Base-by-base conservation (phyloP, 2,797 vertebrate species). In the Euphonia xanthogaster region DNA sequence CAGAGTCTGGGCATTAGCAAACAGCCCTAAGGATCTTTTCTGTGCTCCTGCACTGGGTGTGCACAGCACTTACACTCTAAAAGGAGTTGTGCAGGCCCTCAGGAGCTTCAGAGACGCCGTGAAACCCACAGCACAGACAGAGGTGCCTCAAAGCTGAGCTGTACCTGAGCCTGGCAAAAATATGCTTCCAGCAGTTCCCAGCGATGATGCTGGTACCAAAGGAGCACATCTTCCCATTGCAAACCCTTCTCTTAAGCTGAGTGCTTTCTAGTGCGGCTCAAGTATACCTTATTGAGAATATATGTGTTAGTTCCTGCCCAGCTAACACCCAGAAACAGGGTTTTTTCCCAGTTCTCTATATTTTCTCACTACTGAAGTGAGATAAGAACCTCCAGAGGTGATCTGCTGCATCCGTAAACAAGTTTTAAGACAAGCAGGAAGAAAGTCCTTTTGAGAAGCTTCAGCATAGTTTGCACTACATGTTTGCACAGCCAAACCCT, bases 61-160 rank as follows among this genome's bases (percentile, higher is more conserved):
- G 33, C 12, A 31, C 9, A 40, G 12, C 4, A 14, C 0, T 1
- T 4, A 3, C 2, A 0, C 7, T 70, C 39, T 33, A 30, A 40
- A 6, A 40, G 14, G 12, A 44, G 33, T 24, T 62, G 35, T 40
- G 6, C 35, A 44, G n/a, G 14, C 17, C 17, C 15, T 66, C 35
- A 7, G 20, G 25, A 90, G 2, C 33, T 76, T 78, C 3, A 7
- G 2, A 10, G 37, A 44, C 7, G 1, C 39, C 82, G 71, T 78
- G 70, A 72, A 88, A 76, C 14, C 10, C 25, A 47, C 17, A 44
- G 31, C 12, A 50, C 31, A 45, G 17, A 12, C 48, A 73, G 33
- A 76, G 31, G 12, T 42, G 15, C 16, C 30, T 48, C 48, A 45
- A 45, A 75, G 17, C 19, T 63, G 47, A 70, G 33, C 28, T 73